Evolutionary conservation across 1,140 invertebrate species (phyloP).

Genomic region (Zaprionus camerounensis): DNA sequence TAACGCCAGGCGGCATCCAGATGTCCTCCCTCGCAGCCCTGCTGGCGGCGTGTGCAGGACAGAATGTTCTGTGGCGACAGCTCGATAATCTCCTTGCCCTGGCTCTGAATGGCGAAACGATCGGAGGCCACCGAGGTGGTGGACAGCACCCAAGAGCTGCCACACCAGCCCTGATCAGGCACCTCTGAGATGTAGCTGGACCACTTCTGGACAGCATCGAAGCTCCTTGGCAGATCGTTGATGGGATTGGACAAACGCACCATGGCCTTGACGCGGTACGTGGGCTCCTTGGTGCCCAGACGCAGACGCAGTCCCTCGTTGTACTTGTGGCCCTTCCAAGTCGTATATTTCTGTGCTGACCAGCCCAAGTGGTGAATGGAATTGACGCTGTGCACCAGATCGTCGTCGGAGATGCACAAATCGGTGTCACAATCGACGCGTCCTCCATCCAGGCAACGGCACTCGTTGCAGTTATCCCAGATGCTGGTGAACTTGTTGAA

Average conservation of each 20-base stretch:
- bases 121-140: slow-evolving; percentile 92
- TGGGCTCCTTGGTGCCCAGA: slow-evolving; percentile 87
- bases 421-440: slow-evolving; percentile 89
- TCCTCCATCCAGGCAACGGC: slow-evolving; percentile 87
- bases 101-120: slow-evolving; percentile 92
- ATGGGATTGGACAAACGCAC: slow-evolving; percentile 87
- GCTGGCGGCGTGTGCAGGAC: slow-evolving; percentile 92
- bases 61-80: slow-evolving; percentile 94
- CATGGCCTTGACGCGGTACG: slow-evolving; percentile 88
- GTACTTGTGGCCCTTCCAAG: slow-evolving; percentile 93
- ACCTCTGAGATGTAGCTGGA: slow-evolving; percentile 89
- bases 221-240: slow-evolving; percentile 86
- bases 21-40: slow-evolving; percentile 94
- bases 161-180: slow-evolving; percentile 96
- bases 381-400: slow-evolving; percentile 89
- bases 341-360: slow-evolving; percentile 91
- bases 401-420: slow-evolving; percentile 89
- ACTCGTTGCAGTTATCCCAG: slow-evolving; percentile 91
- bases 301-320: slow-evolving; percentile 91
- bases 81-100: slow-evolving; percentile 88
- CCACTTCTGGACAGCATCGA: slow-evolving; percentile 92
- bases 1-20: slow-evolving; percentile 96
- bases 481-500: slow-evolving; percentile 75
- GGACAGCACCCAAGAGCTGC: slow-evolving; percentile 96
- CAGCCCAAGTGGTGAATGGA: slow-evolving; percentile 86